Percentiles rank a stretch among this genome's conserved stretches.
Evolutionary conservation across 2,797 vertebrate genomes (phyloP).

Genomic region (Aulostomus chinensis): DNA sequence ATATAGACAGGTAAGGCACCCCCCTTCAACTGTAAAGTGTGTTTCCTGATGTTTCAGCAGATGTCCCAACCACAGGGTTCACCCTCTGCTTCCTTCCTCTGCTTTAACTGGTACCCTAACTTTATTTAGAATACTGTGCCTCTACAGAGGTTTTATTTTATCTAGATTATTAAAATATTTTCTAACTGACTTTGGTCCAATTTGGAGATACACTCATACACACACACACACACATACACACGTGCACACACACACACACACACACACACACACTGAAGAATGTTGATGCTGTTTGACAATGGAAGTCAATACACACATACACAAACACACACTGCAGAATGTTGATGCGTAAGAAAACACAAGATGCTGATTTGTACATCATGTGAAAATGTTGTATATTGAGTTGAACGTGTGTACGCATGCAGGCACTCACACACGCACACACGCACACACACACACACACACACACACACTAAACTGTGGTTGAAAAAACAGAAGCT

Average conservation of each 20-base stretch:
- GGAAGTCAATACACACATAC: background rate
- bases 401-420: too few species aligned
- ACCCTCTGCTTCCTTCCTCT: constrained; percentile 15
- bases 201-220: constrained; percentile 1
- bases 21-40: too few species aligned
- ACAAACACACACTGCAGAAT: constrained; percentile 16
- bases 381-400: too few species aligned
- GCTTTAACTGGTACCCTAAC: too few species aligned
- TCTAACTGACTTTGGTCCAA: constrained; percentile 5
- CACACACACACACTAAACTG: too few species aligned
- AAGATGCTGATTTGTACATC: constrained; percentile 29
- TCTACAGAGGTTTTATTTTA: too few species aligned
- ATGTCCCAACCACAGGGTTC: constrained; percentile 61
- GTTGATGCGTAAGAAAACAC: constrained; percentile 30
- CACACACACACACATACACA: constrained; percentile 8
- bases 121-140: background rate
- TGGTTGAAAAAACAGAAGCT: constrained; percentile 71
- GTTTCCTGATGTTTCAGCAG: constrained; percentile 84
- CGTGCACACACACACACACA: constrained; percentile 3
- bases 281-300: too few species aligned
- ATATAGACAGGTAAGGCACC: constrained; percentile 69
- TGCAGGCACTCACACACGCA: background rate
- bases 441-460: too few species aligned
- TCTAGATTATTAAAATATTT: too few species aligned
- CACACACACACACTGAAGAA: constrained; percentile 6